Evolutionary conservation across 2,113 vertebrate species (phyloP), one percentile per base, ranked within the genome.

Genomic region (Tylochromis polylepis): DNA sequence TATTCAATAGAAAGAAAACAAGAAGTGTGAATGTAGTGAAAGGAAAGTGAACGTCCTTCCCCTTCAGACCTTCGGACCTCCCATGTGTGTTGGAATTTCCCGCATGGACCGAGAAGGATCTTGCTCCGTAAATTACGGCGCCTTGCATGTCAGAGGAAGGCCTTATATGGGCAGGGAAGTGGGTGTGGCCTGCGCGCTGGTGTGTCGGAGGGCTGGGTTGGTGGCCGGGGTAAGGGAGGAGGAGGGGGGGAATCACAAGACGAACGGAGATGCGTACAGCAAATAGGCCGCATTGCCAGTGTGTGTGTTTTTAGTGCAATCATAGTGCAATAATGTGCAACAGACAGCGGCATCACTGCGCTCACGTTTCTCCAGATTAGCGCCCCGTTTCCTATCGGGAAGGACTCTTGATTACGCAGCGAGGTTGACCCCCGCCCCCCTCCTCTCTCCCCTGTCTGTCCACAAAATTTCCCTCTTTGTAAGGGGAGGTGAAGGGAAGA

Each of bases 101-200:
- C 95, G 95, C 94, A 96, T 89, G 92, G 90, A 89, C 88, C 91
- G 93, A 92, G 90, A 88, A 77, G 85, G 90, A 85, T 89, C 91
- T 86, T 93, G 95, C 93, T 88, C 94, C 80, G 94, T 96, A 96
- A 96, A 93, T 96, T 92, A 94, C 94, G 78, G 85, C 92, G 89
- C 91, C 84, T 87, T 85, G 79, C 89, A 18, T 90, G 94, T 92
- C 92, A 86, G 91, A 94, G 94, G 95, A 95, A 94, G 10, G 1
- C 96, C 96, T 89, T 94, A 81, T 96, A 93, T 95, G 96, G 96
- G 81, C 91, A 92, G 53, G 96, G 96, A 96, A 96, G 95, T 95
- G 18, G 96, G 96, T 87, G 96, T 94, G 95, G 94, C 94, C 67
- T 92, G 3, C 5, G 20, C 83, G 90, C 65, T 87, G 81, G 85